phyloP scores from a whole-genome alignment of 2,888 invertebrate species.

The Nephrotoma appendiculata region DNA sequence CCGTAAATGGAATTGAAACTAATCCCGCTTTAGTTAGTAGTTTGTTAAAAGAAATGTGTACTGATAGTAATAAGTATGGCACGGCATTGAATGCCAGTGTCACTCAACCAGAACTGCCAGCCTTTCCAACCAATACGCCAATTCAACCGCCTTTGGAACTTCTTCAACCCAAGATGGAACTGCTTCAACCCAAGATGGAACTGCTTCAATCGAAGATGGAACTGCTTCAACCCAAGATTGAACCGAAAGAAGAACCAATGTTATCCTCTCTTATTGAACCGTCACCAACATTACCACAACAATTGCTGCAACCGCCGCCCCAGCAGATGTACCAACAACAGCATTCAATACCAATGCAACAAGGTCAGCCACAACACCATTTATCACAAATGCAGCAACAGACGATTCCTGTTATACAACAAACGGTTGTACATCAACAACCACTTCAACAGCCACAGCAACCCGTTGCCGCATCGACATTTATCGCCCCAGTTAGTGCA shows the following conservation, averaged over 20 bases:
- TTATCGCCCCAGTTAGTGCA: conserved; percentile 9
- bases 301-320: background rate
- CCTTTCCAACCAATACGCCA: conserved; percentile 11
- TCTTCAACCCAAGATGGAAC: background rate
- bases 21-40: conserved; percentile 58
- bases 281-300: background rate
- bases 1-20: conserved; percentile 54
- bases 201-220: background rate
- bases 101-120: conserved; percentile 18
- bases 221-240: background rate
- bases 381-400: conserved; percentile 19
- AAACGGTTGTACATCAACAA: background rate
- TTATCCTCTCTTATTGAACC: background rate
- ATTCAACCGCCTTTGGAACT: background rate
- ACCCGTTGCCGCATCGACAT: conserved; percentile 24
- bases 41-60: conserved; percentile 47
- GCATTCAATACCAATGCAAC: conserved; percentile 21
- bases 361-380: conserved; percentile 3
- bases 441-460: conserved; percentile 19
- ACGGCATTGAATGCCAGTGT: conserved; percentile 11
- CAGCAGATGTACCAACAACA: conserved; percentile 19
- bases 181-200: background rate
- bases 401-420: background rate
- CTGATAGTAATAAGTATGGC: conserved; percentile 14
- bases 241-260: background rate